Percentiles rank a stretch among this genome's conserved stretches.
Conservation (phyloP, 2,797 vertebrate species). For the Parauchenoglanis punctatus region DNA sequence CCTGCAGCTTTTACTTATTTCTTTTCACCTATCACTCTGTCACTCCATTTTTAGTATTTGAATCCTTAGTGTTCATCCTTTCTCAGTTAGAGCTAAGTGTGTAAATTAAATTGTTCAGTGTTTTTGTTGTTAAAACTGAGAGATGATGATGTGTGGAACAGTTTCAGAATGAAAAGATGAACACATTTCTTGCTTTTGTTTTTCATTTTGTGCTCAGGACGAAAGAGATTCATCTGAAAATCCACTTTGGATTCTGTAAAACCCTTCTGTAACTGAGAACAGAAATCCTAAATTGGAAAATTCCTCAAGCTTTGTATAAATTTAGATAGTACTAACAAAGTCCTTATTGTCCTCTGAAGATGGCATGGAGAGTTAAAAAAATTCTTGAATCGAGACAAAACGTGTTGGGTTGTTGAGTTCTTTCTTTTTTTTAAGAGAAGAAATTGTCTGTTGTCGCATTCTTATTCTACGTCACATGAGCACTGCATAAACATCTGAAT, state of each 20-base stretch:
- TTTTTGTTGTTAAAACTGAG: not conserved
- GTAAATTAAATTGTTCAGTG: not conserved
- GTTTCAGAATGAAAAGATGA: not conserved
- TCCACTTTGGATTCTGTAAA: not conserved
- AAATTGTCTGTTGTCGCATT: not conserved
- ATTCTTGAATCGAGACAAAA: not conserved
- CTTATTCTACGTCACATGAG: not conserved
- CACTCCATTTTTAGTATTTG: not conserved
- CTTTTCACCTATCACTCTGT: not conserved
- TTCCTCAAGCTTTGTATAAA: not conserved
- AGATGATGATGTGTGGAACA: not conserved
- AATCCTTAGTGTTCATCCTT: not conserved
- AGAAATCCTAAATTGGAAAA: not conserved
- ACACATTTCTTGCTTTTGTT: not conserved
- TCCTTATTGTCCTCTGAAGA: not conserved
- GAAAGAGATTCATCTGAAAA: not conserved
- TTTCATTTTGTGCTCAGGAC: not conserved
- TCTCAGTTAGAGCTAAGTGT: not conserved
- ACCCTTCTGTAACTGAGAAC: not conserved
- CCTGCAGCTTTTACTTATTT: not conserved
- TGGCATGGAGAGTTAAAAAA: not conserved
- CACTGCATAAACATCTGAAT: not conserved
- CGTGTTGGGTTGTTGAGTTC: not conserved
- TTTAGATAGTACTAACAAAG: not conserved
- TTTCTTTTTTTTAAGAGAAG: not conserved